Conservation (phyloP, 2,888 invertebrate genomes). For the Xanthorhoe designata region DNA sequence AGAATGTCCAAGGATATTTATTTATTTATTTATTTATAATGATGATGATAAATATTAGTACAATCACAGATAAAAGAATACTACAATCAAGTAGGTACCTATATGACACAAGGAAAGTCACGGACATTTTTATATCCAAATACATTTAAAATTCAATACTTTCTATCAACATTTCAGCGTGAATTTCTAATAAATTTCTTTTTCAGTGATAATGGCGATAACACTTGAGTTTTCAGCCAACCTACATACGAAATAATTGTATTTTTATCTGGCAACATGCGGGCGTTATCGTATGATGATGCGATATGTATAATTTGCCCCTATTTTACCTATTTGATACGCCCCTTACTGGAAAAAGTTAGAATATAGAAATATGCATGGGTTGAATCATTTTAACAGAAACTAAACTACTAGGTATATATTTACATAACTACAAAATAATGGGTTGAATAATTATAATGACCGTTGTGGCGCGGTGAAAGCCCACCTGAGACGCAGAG, state of each 20-base stretch:
- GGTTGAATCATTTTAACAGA: too few relatives aligned
- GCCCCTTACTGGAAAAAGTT: background rate
- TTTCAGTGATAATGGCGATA: conserved; percentile 40
- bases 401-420: too few relatives aligned
- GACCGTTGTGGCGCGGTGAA: too few relatives aligned
- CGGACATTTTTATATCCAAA: background rate
- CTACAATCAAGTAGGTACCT: background rate
- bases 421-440: too few relatives aligned
- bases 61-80: too few relatives aligned
- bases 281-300: conserved; percentile 55
- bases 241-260: conserved; percentile 53
- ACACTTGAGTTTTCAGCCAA: conserved; percentile 42
- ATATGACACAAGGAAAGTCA: background rate
- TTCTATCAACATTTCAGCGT: conserved; percentile 17
- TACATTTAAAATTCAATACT: background rate
- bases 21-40: too few relatives aligned
- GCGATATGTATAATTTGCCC: conserved; percentile 41
- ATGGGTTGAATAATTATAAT: too few relatives aligned
- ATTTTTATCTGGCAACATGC: conserved; percentile 56
- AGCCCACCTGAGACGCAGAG: too few relatives aligned
- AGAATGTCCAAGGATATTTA: too few relatives aligned
- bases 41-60: too few relatives aligned
- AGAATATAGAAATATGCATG: background rate
- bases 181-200: conserved; percentile 40
- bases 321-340: conserved; percentile 22